These are phyloP conservation scores for Poeciliopsis occidentalis DNA, from an alignment of 2,113 vertebrate species.

Conservation along the genomic window DNA sequence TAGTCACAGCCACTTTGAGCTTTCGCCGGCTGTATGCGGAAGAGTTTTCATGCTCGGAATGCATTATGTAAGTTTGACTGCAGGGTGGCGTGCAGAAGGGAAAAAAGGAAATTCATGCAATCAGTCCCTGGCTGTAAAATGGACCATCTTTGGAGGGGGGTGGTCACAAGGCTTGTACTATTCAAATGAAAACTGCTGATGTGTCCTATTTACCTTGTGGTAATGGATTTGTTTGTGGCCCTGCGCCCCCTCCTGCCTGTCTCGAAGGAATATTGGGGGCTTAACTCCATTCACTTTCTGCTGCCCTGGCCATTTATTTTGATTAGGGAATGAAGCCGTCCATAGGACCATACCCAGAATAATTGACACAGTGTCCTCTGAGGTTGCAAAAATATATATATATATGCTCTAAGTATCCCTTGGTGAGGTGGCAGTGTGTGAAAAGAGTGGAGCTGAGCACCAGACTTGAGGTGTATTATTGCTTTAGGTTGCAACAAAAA, in stretches of 20 bases:
- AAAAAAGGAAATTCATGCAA: slow-evolving; percentile 32
- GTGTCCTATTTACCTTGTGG: slow-evolving; percentile 63
- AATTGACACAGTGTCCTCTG: slow-evolving; percentile 78
- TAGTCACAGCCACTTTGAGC: slow-evolving; percentile 72
- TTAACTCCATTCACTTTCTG: slow-evolving; percentile 79
- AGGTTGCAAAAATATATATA: slow-evolving; percentile 58
- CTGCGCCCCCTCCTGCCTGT: slow-evolving; percentile 41
- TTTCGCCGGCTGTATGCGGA: slow-evolving; percentile 39
- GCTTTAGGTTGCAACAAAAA: slow-evolving; percentile 73
- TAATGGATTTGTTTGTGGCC: slow-evolving; percentile 82
- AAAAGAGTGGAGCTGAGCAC: slow-evolving; percentile 64
- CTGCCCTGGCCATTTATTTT: slow-evolving; percentile 83
- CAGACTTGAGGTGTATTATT: slow-evolving; percentile 65
- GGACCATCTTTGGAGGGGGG: slow-evolving; percentile 48
- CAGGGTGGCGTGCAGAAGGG: slow-evolving; percentile 22
- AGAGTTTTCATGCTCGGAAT: slow-evolving; percentile 55
- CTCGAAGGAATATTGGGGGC: slow-evolving; percentile 71
- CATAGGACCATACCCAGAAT: slow-evolving; percentile 65
- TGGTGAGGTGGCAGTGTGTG: slow-evolving; percentile 58
- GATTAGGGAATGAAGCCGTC: slow-evolving; percentile 82
- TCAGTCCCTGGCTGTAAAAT: slow-evolving; percentile 52
- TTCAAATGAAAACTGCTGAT: slow-evolving; percentile 80
- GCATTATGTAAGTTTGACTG: slow-evolving; percentile 71
- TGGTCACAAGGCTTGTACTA: slow-evolving; percentile 62
- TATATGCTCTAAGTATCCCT: slow-evolving; percentile 62